These are phyloP conservation scores for Acanthosepion esculentum DNA, from an alignment of 2,888 invertebrate species.

Conservation along the genomic window DNA sequence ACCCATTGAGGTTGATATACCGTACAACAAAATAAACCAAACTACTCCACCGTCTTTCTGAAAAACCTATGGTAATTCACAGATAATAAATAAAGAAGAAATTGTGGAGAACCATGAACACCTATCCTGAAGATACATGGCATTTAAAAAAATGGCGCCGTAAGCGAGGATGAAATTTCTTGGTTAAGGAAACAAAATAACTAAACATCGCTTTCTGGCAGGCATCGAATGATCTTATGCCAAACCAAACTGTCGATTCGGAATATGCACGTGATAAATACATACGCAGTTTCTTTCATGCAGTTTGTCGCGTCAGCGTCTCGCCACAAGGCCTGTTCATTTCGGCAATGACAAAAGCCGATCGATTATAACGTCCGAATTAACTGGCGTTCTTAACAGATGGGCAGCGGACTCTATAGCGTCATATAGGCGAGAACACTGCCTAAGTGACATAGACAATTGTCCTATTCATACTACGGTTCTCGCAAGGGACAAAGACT, in stretches of 20 bases:
- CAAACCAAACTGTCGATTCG: not conserved
- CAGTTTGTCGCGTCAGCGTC: not conserved
- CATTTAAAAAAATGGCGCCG: too few relatives aligned
- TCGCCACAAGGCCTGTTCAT: not conserved
- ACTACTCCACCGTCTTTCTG: too few relatives aligned
- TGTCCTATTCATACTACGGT: not conserved
- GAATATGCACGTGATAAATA: not conserved
- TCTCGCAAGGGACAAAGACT: not conserved
- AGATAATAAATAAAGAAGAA: too few relatives aligned
- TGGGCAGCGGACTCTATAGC: not conserved
- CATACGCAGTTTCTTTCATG: not conserved
- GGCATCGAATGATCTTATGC: too few relatives aligned
- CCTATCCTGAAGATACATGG: too few relatives aligned
- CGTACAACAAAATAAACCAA: too few relatives aligned
- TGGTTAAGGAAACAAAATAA: too few relatives aligned
- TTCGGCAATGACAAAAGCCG: not conserved
- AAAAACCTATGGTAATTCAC: too few relatives aligned
- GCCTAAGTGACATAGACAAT: not conserved
- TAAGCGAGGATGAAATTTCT: too few relatives aligned
- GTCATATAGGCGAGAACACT: not conserved
- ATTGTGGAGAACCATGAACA: too few relatives aligned
- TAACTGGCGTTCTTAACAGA: not conserved
- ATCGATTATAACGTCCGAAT: not conserved
- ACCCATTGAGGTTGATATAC: too few relatives aligned
- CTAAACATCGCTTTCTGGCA: not conserved